Conservation (phyloP, 2,113 vertebrate species). For the Amblyornis subalaris region DNA sequence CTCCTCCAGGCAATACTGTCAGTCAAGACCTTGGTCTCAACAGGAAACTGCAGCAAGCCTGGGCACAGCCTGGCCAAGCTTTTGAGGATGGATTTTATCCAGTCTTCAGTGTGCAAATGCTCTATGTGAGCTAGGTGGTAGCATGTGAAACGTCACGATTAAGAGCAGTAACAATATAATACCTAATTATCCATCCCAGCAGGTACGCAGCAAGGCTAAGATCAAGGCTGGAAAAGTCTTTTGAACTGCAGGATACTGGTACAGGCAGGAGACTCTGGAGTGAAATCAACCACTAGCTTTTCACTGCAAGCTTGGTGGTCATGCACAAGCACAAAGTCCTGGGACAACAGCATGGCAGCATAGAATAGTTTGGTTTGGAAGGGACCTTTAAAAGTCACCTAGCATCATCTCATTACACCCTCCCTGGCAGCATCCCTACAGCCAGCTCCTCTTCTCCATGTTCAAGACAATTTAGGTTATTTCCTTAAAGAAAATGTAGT, state of each 20-base stretch:
- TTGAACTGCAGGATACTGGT: not conserved
- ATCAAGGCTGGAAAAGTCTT: not conserved
- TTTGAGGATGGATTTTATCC: not conserved
- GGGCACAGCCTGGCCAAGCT: not conserved
- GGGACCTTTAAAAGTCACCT: not conserved
- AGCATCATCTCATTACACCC: not conserved
- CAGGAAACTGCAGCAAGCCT: not conserved
- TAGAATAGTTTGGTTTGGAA: not conserved
- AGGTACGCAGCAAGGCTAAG: fast-evolving
- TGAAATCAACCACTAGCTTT: not conserved
- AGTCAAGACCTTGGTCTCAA: fast-evolving
- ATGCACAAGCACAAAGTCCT: not conserved
- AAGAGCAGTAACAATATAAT: not conserved
- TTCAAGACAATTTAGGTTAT: not conserved
- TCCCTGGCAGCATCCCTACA: not conserved
- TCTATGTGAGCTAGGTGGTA: not conserved
- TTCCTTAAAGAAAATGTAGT: not conserved
- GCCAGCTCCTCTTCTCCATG: not conserved
- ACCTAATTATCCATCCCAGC: not conserved
- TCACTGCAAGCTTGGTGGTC: not conserved
- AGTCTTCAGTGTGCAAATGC: not conserved
- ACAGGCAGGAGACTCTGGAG: not conserved
- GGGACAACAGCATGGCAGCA: not conserved
- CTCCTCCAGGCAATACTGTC: not conserved
- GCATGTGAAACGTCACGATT: not conserved